Evolutionary conservation across 2,113 vertebrate species (phyloP).

Genomic region (Solenodon paradoxus): DNA sequence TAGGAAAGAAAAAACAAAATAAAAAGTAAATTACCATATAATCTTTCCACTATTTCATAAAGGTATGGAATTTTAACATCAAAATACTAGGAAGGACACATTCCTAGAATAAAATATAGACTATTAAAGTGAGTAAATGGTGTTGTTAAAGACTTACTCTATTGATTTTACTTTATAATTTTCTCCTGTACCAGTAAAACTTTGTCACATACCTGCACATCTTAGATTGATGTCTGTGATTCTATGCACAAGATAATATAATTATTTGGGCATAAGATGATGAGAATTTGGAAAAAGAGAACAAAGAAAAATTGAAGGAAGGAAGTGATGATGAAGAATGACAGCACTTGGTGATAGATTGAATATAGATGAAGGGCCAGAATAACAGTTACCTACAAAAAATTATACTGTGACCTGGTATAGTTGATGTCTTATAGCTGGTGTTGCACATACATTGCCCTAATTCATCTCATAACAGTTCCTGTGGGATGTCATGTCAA

Average conservation of each 20-base stretch:
- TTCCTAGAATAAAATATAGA: not conserved
- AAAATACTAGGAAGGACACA: not conserved
- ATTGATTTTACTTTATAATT: not conserved
- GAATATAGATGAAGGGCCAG: not conserved
- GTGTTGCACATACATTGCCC: not conserved
- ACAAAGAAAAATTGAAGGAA: not conserved
- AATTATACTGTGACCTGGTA: not conserved
- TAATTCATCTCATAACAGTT: not conserved
- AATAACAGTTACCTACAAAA: not conserved
- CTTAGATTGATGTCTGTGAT: not conserved
- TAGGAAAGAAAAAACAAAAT: not conserved
- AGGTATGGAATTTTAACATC: conserved; percentile 12
- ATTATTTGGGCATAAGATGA: not conserved
- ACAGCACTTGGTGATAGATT: not conserved
- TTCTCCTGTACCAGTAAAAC: not conserved
- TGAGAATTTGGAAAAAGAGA: not conserved
- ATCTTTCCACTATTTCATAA: not conserved
- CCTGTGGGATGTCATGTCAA: not conserved
- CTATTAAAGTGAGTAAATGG: not conserved
- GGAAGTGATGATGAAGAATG: not conserved
- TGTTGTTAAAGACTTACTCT: not conserved
- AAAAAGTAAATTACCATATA: not conserved
- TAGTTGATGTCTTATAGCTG: not conserved
- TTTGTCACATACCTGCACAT: not conserved
- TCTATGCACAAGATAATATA: not conserved